Percentiles rank a stretch among this genome's conserved stretches.
Conservation (phyloP, 2,888 invertebrate species). For the Campopleginae sp. region DNA sequence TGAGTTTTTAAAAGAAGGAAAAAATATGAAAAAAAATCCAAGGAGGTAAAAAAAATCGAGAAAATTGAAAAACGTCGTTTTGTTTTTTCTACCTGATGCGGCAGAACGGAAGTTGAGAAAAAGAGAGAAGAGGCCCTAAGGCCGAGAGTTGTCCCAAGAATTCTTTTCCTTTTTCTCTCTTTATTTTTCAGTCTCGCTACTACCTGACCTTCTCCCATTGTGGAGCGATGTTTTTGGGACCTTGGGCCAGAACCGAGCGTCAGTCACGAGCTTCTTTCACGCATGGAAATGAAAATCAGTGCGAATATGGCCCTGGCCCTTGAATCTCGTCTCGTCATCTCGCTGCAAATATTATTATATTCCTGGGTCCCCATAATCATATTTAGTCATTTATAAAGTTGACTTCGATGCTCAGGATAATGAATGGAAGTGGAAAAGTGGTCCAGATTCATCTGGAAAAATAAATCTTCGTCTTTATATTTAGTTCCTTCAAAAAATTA, state of each 20-base stretch:
- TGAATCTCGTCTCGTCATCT: not conserved
- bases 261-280: not conserved
- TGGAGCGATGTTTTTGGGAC: conserved; percentile 2
- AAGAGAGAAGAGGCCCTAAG: conserved; percentile 24
- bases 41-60: not conserved
- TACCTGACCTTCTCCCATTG: conserved; percentile 21
- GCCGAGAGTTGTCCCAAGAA: conserved; percentile 1
- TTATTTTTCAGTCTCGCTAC: conserved; percentile 8
- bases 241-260: conserved; percentile 4
- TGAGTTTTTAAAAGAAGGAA: not conserved
- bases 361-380: not conserved
- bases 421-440: not conserved
- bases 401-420: not conserved
- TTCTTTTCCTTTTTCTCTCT: not conserved
- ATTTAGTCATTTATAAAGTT: not conserved
- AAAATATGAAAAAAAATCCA: not conserved
- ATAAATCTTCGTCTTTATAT: not conserved
- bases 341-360: not conserved
- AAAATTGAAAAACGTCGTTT: conserved; percentile 1
- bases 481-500: not conserved
- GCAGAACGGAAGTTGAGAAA: conserved; percentile 5
- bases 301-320: conserved; percentile 1
- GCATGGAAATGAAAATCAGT: not conserved
- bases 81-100: conserved; percentile 17
- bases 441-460: not conserved